Evolutionary conservation across 2,113 vertebrate species (phyloP).

Genomic region (Haemorhous mexicanus): DNA sequence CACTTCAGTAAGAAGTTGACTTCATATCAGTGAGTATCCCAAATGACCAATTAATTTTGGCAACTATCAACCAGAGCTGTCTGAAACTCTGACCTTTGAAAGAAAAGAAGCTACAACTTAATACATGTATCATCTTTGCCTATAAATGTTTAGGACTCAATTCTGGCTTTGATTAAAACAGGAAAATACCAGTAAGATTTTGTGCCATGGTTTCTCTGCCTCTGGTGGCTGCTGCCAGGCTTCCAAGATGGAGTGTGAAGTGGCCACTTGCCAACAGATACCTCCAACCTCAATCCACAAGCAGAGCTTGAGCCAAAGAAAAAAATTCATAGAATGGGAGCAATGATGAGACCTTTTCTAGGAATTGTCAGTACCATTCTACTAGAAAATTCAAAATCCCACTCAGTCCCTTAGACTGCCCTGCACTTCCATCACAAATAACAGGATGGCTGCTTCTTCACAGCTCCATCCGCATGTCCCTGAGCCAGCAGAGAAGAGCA

Average conservation of each 20-base stretch:
- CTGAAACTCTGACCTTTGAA: background rate
- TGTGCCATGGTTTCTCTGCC: background rate
- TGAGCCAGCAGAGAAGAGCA: background rate
- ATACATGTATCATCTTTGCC: background rate
- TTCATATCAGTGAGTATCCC: background rate
- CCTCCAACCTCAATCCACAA: background rate
- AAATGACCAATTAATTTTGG: background rate
- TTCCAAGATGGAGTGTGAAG: accelerated
- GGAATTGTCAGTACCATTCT: accelerated
- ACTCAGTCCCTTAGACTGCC: no score
- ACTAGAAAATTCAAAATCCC: background rate
- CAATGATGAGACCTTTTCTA: background rate
- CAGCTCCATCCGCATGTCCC: background rate
- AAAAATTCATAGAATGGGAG: background rate
- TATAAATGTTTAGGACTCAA: background rate
- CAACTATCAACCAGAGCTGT: background rate
- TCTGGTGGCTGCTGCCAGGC: background rate
- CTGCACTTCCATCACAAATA: background rate
- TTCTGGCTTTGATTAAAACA: background rate
- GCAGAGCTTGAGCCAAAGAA: background rate
- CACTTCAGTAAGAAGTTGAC: background rate
- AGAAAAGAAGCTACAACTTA: background rate
- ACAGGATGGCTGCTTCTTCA: background rate
- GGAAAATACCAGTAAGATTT: background rate
- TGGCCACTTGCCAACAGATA: background rate